Evolutionary conservation across 2,797 vertebrate species (phyloP), one percentile per base, ranked within the genome.

Genomic region (Adrianichthys oophorus): DNA sequence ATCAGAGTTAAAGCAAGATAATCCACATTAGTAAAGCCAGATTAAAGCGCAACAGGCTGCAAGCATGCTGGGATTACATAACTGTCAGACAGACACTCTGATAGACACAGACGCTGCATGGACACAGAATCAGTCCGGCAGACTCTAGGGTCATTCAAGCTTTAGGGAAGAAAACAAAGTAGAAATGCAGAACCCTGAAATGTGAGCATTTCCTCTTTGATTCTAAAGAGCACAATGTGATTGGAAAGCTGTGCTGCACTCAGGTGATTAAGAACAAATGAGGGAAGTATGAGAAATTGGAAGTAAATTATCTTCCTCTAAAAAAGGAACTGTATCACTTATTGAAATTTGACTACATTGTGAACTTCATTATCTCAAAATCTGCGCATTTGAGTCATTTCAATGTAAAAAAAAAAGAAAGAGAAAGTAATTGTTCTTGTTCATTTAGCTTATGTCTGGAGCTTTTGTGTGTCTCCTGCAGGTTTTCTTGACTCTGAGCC

Each of bases 401-500:
- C 7, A 8, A 7, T 29, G 7, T 29, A 1, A 12, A 4, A 32
- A 26, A 26, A 6, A 10, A 37, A 37, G n/a, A 12, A 13, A 37
- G 13, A 37, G 32, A 37, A 32, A 37, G 12, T 12, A 12, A 1
- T 37, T 12, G 10, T 37, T 37, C 12, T 37, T 37, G 7, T 26
- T 26, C 7, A 26, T 6, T 26, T 5, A 26, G 4, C 24, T 26
- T 26, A 26, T 26, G 4, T 26, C 24, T 26, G 3, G 44, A 6
- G 15, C 7, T 53, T 18, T 29, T 59, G 24, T 66, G 44, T 51
- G 16, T 64, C 24, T 57, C 17, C 15, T 53, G 51, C 51, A 98
- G 96, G 94, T 82, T 93, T 96, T n/a, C 59, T 96, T 87, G 96
- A 96, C 85, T 90, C 93, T 0, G 93, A 95, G 55, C 86, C 94